A percentile compares a stretch with the other conserved stretches of the same genome.
Conservation (phyloP, 1,140 invertebrate species). For the Rhopalosiphum padi region DNA sequence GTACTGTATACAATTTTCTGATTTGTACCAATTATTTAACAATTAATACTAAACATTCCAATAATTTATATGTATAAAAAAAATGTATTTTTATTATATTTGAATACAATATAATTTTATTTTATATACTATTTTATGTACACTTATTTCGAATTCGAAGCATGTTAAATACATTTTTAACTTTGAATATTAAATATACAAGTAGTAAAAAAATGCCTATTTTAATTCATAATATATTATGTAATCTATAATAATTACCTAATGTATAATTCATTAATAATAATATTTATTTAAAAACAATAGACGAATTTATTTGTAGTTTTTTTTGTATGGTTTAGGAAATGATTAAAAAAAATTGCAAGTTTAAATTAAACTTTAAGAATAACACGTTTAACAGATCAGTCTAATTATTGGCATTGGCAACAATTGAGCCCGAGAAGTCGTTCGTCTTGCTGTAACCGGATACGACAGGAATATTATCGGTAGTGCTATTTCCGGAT, state of each 20-base stretch:
- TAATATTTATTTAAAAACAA: constrained; percentile 14
- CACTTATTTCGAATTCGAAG: not conserved
- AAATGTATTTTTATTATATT: not conserved
- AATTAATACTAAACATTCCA: not conserved
- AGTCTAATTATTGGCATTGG: constrained; percentile 52
- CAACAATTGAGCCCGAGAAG: constrained; percentile 21
- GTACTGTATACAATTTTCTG: not conserved
- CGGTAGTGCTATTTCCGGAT: constrained; percentile 40
- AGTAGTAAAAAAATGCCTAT: not conserved
- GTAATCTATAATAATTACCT: not conserved
- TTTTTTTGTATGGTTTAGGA: not conserved
- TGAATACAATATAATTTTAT: not conserved
- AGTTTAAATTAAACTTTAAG: constrained; percentile 23
- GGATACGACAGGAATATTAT: constrained; percentile 17
- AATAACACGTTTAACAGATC: constrained; percentile 17
- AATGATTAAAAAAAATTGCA: constrained; percentile 10
- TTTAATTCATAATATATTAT: not conserved
- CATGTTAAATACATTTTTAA: not conserved
- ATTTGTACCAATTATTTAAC: not conserved
- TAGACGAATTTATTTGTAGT: not conserved
- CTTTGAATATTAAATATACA: not conserved
- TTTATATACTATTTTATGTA: not conserved
- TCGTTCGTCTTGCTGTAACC: constrained; percentile 42
- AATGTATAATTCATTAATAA: not conserved
- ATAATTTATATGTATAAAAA: not conserved